Conservation (phyloP, 2,113 vertebrate genomes). For the Cryptotis parvus region DNA sequence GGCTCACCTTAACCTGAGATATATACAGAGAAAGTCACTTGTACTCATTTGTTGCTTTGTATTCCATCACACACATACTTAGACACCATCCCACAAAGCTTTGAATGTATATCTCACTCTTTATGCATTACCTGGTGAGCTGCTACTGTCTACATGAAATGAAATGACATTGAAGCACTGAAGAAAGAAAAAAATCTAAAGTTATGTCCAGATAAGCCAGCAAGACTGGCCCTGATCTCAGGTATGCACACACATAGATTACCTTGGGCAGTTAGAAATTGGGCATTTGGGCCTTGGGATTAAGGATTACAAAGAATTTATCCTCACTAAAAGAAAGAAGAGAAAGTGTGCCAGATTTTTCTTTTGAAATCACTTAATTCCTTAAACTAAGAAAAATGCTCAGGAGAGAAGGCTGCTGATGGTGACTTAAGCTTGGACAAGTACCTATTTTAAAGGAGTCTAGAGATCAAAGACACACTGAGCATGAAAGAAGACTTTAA, state of each 20-base stretch:
- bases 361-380: conserved; percentile 52
- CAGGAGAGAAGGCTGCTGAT: neutral
- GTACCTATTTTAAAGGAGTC: neutral
- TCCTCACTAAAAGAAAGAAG: conserved; percentile 19
- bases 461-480: neutral
- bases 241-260: neutral
- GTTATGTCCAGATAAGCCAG: neutral
- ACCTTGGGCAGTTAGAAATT: neutral
- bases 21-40: neutral
- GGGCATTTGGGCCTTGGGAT: neutral
- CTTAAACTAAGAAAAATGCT: conserved; percentile 59
- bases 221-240: conserved; percentile 29
- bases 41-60: neutral
- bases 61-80: accelerated
- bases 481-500: neutral
- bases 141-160: neutral
- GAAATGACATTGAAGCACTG: neutral
- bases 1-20: neutral
- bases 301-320: conserved; percentile 60
- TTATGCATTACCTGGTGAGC: neutral
- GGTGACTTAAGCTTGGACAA: neutral
- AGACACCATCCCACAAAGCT: accelerated
- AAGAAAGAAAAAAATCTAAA: neutral
- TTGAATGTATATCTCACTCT: neutral
- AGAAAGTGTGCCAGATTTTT: conserved; percentile 45